A percentile compares a stretch with the other conserved stretches of the same genome.
Evolutionary conservation across 2,113 vertebrate species (phyloP).

Genomic region (Erpornis zantholeuca): DNA sequence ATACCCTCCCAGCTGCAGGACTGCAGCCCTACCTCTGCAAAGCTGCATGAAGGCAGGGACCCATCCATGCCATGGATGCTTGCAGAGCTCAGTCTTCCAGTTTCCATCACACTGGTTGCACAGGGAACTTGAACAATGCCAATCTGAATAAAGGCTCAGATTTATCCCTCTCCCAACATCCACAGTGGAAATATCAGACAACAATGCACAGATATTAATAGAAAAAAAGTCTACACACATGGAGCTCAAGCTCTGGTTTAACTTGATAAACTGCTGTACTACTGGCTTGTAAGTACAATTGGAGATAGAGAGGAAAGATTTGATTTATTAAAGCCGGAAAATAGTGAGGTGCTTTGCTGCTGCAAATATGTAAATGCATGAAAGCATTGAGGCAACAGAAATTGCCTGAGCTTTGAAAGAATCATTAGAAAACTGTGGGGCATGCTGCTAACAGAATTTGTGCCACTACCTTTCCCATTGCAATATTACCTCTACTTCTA

Average conservation of each 20-base stretch:
- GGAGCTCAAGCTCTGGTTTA: not conserved
- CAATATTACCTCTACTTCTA: not conserved
- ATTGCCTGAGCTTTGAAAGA: not conserved
- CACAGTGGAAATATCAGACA: not conserved
- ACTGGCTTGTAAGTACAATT: not conserved
- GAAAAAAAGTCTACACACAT: not conserved
- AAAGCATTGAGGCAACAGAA: not conserved
- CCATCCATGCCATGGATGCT: accelerated
- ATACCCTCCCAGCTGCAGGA: not conserved
- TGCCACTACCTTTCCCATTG: not conserved
- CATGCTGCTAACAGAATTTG: not conserved
- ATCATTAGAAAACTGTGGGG: not conserved
- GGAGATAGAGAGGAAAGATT: not conserved
- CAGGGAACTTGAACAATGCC: accelerated
- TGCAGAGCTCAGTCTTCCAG: not conserved
- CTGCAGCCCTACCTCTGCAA: not conserved
- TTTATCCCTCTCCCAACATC: not conserved
- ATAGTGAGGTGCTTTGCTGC: not conserved
- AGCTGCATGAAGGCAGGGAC: not conserved
- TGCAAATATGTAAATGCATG: not conserved
- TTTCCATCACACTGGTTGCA: not conserved
- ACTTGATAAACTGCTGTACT: not conserved
- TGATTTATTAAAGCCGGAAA: not conserved
- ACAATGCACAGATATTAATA: accelerated
- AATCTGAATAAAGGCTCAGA: not conserved